Conservation (phyloP, 2,797 vertebrate species). For the Crenuchus spilurus region DNA sequence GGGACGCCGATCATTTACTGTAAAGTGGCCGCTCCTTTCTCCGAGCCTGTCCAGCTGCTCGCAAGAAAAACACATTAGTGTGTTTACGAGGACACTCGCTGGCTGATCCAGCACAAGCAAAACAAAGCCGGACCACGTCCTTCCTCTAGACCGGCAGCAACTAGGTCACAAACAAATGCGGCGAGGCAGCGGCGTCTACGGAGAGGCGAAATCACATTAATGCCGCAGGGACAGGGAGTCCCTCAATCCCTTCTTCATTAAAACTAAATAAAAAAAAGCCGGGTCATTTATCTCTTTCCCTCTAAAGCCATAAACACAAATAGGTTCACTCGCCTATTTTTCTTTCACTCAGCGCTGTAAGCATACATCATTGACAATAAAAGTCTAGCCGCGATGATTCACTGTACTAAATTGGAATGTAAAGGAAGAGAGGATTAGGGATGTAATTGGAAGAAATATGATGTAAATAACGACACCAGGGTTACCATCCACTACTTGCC, state of each 20-base stretch:
- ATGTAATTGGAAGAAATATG: conserved; percentile 69
- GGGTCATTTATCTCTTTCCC: conserved; percentile 82
- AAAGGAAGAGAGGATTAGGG: conserved; percentile 72
- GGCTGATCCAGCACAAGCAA: conserved; percentile 37
- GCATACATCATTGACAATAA: conserved; percentile 78
- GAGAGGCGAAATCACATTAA: conserved; percentile 64
- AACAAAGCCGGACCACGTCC: conserved; percentile 60
- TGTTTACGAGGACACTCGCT: conserved; percentile 52
- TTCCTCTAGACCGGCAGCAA: conserved; percentile 71
- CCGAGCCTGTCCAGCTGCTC: conserved; percentile 51
- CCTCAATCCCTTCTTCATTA: conserved; percentile 83
- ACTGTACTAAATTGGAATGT: conserved; percentile 74
- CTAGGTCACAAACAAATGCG: conserved; percentile 74
- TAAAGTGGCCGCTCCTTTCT: conserved; percentile 40
- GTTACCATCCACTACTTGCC: conserved; percentile 27
- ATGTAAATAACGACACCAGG: conserved; percentile 45
- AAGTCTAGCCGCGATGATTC: conserved; percentile 67
- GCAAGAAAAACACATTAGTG: conserved; percentile 50
- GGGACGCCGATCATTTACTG: conserved; percentile 57
- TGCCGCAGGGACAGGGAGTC: conserved; percentile 69
- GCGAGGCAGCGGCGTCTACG: conserved; percentile 56
- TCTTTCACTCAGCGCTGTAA: conserved; percentile 57
- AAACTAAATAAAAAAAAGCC: conserved; percentile 82
- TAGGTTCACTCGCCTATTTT: conserved; percentile 65
- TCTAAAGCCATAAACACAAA: conserved; percentile 81